Base-by-base conservation (phyloP, 2,888 invertebrate species). In the Oconnorella tubifera region DNA sequence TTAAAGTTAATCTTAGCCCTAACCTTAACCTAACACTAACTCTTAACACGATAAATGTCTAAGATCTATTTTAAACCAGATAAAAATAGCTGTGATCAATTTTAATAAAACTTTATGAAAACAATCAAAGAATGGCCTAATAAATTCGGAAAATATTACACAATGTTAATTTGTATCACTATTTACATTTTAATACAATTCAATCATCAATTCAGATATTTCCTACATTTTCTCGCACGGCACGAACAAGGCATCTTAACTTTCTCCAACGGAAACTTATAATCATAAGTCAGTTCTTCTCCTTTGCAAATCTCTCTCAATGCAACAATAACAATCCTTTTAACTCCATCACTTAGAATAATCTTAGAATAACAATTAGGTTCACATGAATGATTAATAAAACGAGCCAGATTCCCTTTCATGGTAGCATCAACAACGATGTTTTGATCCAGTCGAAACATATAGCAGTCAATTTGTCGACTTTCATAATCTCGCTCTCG, bases 321-420 rank as follows among this genome's bases (percentile, higher is more conserved):
- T 23, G 96, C 95, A 84, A 95, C 95, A 78, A 97, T 97, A 72
- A 96, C 87, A 75, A 97, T 97, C 83, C 95, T 95, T 79, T 96
- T 96, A 84, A 92, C 92, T 61, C 94, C 94, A 77, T 92, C 87
- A 49, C 61, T 62, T 80, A 62, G 62, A 63, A 96, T 92, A 64
- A 96, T 93, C 82, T 92, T 91, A 23, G 96, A 95, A 83, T 92
- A 95, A 84, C 96, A 97, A 84, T 96, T 97, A 40, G 96, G 96
- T 86, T 96, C 96, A 85, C 97, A 97, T 19, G 94, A 95, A 84
- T 97, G 97, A 85, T 97, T 97, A 81, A 97, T 97, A 83, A 97
- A 97, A 75, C 97, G 86, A n/a, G 96, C 96, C 66, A 95, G 93
- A 84, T 95, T 96, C 75, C 97, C 97, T n/a, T n/a, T n/a, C n/a